Base-by-base conservation (phyloP, 2,888 invertebrate species). In the Trissolcus brochymenae region DNA sequence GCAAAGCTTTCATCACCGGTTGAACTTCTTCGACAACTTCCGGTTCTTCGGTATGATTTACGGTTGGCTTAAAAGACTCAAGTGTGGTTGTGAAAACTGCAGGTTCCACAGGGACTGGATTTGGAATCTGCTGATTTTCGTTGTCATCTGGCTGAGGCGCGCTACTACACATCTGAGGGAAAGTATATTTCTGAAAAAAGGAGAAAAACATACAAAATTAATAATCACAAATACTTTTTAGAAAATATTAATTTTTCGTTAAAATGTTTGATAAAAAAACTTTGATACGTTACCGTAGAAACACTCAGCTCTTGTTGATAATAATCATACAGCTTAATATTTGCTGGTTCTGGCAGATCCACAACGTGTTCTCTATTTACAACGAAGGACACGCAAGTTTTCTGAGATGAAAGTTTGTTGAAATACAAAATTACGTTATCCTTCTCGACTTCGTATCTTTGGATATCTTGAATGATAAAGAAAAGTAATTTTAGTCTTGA, bases 251-350 rank as follows among this genome's bases (percentile, higher is more conserved):
- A 43, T 43, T 43, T 43, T 43, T 43, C 7, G 43, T 43, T 43
- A 7, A 0, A 29, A 29, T 25, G n/a, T n/a, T n/a, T n/a, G n/a
- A n/a, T n/a, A 19, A 19, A 29, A 29, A 29, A 3, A 4, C 7
- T 29, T 3, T 7, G 25, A 19, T 19, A 1, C 2, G 19, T 84
- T 86, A 93, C 93, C 88, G 91, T 91, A 0, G 91, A 90, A 60
- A 91, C 89, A 19, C 90, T 90, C 21, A 91, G 84, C 62, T 90
- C 90, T 0, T 93, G 93, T 54, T 91, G 91, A 82, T 94, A 94
- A 82, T 94, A 94, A 87, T 94, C 94, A 57, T 91, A 90, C 0
- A 94, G 85, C 70, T 90, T 91, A 1, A 91, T 91, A 75, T 91
- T 90, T 0, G 92, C 92, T 0, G 93, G 91, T 19, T 90, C 87